Conservation (phyloP, 2,888 invertebrate genomes). For the Girardia tigrina region DNA sequence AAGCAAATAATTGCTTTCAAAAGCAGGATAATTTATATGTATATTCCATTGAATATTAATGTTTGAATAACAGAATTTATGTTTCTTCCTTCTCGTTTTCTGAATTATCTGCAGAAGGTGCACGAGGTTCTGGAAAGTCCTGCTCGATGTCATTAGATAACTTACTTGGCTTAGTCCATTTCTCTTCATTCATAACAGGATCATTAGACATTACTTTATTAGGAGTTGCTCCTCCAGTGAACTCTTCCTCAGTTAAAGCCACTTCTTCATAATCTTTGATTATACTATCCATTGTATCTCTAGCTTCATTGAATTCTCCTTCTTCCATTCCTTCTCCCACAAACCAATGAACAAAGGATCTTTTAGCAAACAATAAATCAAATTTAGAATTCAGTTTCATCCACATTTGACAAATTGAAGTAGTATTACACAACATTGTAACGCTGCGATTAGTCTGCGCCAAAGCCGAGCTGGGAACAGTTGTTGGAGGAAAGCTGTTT, state of each 20-base stretch:
- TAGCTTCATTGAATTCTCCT: conserved; percentile 74
- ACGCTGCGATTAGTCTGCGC: conserved; percentile 53
- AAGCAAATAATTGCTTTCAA: not conserved
- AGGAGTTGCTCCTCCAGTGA: not conserved
- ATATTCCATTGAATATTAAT: conserved; percentile 12
- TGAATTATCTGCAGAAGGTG: too few relatives aligned
- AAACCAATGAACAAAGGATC: conserved; percentile 49
- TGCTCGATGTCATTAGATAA: not conserved
- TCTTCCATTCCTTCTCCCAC: conserved; percentile 53
- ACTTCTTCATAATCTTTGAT: conserved; percentile 52
- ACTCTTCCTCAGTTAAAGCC: conserved; percentile 50
- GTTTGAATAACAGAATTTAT: not conserved
- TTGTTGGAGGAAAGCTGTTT: conserved; percentile 53
- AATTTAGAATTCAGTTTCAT: conserved; percentile 45
- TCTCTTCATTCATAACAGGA: not conserved
- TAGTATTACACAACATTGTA: conserved; percentile 52
- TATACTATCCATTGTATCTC: conserved; percentile 61
- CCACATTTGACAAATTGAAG: conserved; percentile 52
- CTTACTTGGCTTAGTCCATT: not conserved
- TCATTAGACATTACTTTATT: not conserved
- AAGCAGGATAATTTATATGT: not conserved
- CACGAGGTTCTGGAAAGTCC: not conserved
- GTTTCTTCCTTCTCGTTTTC: not conserved
- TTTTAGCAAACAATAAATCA: conserved; percentile 42
- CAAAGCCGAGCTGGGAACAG: conserved; percentile 62